Evolutionary conservation across 2,888 invertebrate genomes (phyloP), one percentile per base, ranked within the genome.

Genomic region (Bombylius discolor): DNA sequence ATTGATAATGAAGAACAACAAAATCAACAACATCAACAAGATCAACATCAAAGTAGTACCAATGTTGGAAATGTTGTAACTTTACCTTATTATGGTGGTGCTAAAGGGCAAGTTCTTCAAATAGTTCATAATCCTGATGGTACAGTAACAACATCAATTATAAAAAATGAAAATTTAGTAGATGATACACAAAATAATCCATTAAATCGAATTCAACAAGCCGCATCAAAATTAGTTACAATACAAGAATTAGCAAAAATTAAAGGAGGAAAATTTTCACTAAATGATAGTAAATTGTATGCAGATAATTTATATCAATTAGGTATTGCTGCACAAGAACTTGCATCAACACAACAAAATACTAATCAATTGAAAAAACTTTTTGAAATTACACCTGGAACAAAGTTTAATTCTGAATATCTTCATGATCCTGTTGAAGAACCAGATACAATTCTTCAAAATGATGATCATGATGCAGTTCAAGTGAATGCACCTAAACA

Each of bases 31-130:
- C 3, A 23, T 23, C 23, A 23, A 23, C 23, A 23, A 23, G 23
- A 23, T 23, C 23, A 23, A 23, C 23, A 23, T 23, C 8, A 11
- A 11, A 11, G 11, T 42, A 36, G 8, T 36, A 36, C 5, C 8
- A 36, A 36, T 36, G 8, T 7, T 8, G 39, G 39, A 11, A 42
- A 42, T 42, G 11, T 42, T 42, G 11, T 42, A 42, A 42, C 39
- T 11, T 61, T 84, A 47, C 82, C 85, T 13, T 87, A 82, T 70
- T 87, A 87, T 66, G 87, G 87, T 1, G 86, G 85, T 39, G 82
- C 79, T 4, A 82, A 81, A 65, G 87, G 87, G 1, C 83, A 85
- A 69, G 79, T 81, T 55, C 70, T 85, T 63, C 79, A 79, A 77
- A 75, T 83, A 53, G 77, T 75, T 52, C 79, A 78, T 70, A 76